Evolutionary conservation across 30 jellyfish, hydroid and myxozoan species (phyloP).

Genomic region (Chrysaora quinquecirrha): DNA sequence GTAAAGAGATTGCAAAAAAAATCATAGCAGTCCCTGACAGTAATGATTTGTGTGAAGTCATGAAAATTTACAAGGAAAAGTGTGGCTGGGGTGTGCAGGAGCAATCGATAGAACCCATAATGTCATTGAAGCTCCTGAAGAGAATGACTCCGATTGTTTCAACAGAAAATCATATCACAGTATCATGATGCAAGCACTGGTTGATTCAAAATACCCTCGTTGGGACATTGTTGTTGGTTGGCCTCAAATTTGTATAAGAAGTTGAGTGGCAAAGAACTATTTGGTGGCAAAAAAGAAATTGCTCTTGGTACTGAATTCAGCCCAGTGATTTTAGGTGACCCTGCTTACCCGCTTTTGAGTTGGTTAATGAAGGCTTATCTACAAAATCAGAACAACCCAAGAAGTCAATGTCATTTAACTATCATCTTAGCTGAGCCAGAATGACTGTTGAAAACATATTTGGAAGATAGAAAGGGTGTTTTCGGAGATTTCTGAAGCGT

Average conservation of each 20-base stretch:
- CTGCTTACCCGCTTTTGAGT: slow-evolving; percentile 16
- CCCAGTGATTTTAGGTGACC: slow-evolving; percentile 4
- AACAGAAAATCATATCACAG: slow-evolving; percentile 4
- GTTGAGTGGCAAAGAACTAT: neutral
- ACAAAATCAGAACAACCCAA: neutral
- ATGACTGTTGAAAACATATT: slow-evolving; percentile 3
- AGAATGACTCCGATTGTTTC: neutral
- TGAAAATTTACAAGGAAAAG: neutral
- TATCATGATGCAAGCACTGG: neutral
- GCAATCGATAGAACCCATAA: slow-evolving; percentile 12
- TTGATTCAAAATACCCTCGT: neutral
- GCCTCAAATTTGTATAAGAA: neutral
- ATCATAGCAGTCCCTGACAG: too few species aligned
- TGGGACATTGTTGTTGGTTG: slow-evolving; percentile 19
- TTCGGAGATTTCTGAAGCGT: neutral
- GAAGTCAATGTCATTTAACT: neutral
- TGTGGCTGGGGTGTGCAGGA: slow-evolving; percentile 10
- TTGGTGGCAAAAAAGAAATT: neutral
- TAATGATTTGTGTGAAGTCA: too few species aligned
- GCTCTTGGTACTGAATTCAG: too few species aligned
- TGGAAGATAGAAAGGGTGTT: neutral
- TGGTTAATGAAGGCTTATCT: slow-evolving; percentile 11
- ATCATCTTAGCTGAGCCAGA: slow-evolving; percentile 5
- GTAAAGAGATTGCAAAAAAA: too few species aligned
- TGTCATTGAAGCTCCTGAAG: neutral